phyloP scores from a whole-genome alignment of 2,797 vertebrate genomes.

The Lutjanus campechanus region DNA sequence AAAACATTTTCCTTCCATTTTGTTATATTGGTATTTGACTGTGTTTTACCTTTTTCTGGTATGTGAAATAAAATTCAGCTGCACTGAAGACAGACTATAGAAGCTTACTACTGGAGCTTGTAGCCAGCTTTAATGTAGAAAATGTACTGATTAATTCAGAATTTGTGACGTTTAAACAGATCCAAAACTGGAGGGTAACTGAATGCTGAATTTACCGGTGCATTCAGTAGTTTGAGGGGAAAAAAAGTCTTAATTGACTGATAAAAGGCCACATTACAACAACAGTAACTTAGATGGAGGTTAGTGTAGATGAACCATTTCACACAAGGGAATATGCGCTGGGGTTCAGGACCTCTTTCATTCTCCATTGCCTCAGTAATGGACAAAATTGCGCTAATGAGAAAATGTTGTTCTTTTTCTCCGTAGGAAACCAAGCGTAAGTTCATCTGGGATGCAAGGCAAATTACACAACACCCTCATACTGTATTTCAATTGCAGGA shows the following conservation, averaged over 20 bases:
- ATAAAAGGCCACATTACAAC: constrained; percentile 30
- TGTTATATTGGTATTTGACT: too few relatives aligned
- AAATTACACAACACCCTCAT: constrained; percentile 31
- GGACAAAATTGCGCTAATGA: constrained; percentile 63
- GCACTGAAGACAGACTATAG: not conserved
- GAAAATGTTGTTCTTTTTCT: constrained; percentile 59
- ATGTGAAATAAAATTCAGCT: not conserved
- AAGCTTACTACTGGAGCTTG: not conserved
- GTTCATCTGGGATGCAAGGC: constrained; percentile 36
- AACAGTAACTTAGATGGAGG: constrained; percentile 26
- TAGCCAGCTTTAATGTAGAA: not conserved
- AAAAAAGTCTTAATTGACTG: constrained; percentile 20
- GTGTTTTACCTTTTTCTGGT: not conserved
- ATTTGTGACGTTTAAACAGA: constrained; percentile 13
- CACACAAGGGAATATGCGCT: constrained; percentile 40
- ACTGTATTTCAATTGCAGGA: constrained; percentile 36
- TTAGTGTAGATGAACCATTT: constrained; percentile 33
- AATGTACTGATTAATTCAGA: not conserved
- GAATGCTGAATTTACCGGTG: not conserved
- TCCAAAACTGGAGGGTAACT: not conserved
- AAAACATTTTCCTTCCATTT: too few relatives aligned
- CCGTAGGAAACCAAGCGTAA: constrained; percentile 40
- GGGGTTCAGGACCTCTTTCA: constrained; percentile 59
- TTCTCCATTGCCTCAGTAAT: constrained; percentile 71
- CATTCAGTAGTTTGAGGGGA: constrained; percentile 3